Base-by-base conservation (phyloP, 2,888 invertebrate species). In the Perithous albicinctus region DNA sequence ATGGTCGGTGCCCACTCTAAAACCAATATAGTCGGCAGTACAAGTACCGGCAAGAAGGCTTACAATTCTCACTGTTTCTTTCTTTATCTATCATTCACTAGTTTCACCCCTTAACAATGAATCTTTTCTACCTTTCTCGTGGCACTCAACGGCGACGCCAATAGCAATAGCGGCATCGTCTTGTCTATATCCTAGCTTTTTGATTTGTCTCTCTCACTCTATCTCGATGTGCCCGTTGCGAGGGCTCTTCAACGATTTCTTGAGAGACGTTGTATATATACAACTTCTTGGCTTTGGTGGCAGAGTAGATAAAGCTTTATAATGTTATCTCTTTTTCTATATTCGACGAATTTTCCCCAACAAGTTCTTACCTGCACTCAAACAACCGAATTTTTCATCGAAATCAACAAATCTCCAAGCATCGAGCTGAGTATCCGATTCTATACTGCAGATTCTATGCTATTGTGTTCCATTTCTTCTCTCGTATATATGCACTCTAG, bases 1-100 rank as follows among this genome's bases (percentile, higher is more conserved):
- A 82, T 82, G 72, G 59, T 54, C 63, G 69, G 35, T 63, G 29
- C 67, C 26, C 79, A 64, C 69, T 79, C 78, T 43, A 69, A 61
- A 69, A 54, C 79, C 69, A 75, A 82, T 82, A 82, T 63, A 79
- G 64, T 35, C 64, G 64, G 38, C 61, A 46, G 61, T 26, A 38
- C 54, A 23, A 38, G 54, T n/a, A 20, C 12, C 26, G 41, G 51
- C 59, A 46, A 29, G 20, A 12, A 41, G 38, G 6, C 23, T 63
- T 18, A 38, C 61, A 61, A 61, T 63, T n/a, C 46, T 43, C 29
- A 15, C 48, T 26, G 8, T 61, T 23, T 18, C n/a, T 41, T 54
- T 54, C 32, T 8, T 20, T 8, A 35, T 51, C 63, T 8, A 20
- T 29, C 12, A 29, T 72, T 46, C 20, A 12, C 41, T 26, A 38